A percentile compares a stretch with the other conserved stretches of the same genome.
These are phyloP conservation scores for Hyalella azteca DNA, from an alignment of 2,888 invertebrate species.

Conservation along the genomic window DNA sequence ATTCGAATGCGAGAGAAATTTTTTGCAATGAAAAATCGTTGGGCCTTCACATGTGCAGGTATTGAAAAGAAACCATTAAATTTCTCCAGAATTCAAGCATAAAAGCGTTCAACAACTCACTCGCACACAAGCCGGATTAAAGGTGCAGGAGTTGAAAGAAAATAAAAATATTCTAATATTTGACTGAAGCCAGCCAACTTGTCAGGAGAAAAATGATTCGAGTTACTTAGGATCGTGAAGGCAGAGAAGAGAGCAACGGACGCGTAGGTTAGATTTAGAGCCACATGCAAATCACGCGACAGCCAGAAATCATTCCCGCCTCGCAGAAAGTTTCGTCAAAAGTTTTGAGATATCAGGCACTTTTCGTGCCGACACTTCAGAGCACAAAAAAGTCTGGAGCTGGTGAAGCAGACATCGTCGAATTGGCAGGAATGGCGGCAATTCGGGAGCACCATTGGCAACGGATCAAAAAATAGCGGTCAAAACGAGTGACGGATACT, in stretches of 20 bases:
- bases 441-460: constrained; percentile 8
- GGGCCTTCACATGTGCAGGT: too few relatives aligned
- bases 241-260: neutral
- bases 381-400: neutral
- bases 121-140: too few relatives aligned
- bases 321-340: constrained; percentile 15
- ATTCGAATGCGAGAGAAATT: too few relatives aligned
- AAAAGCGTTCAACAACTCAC: too few relatives aligned
- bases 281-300: constrained; percentile 18
- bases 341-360: constrained; percentile 1
- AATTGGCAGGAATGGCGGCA: neutral
- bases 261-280: neutral
- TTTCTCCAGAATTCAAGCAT: too few relatives aligned
- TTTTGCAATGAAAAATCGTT: too few relatives aligned
- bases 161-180: too few relatives aligned
- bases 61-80: too few relatives aligned
- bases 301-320: constrained; percentile 18
- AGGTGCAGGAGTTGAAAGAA: too few relatives aligned
- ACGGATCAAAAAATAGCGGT: neutral
- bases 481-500: too few relatives aligned
- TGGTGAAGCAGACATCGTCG: neutral
- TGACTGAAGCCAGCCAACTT: too few relatives aligned
- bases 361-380: neutral
- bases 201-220: neutral
- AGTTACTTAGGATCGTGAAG: neutral